These are phyloP conservation scores for Prinia subflava DNA, from an alignment of 2,113 vertebrate genomes.

Conservation along the genomic window DNA sequence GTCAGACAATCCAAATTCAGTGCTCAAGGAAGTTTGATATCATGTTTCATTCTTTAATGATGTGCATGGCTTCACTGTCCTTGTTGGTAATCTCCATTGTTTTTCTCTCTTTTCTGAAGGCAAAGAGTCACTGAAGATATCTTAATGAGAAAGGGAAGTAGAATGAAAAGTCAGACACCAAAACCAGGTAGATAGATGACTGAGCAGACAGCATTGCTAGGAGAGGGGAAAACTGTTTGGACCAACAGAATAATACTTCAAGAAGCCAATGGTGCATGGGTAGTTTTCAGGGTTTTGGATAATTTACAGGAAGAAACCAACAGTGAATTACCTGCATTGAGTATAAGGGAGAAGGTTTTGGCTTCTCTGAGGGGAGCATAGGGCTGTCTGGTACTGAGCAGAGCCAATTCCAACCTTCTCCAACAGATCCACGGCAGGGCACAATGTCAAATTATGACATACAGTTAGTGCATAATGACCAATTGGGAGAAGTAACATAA, in stretches of 20 bases:
- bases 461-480: not conserved
- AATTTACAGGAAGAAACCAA: not conserved
- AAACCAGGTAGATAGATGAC: not conserved
- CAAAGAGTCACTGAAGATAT: not conserved
- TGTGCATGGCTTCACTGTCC: not conserved
- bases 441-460: not conserved
- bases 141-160: not conserved
- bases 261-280: not conserved
- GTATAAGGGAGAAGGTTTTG: not conserved
- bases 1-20: not conserved
- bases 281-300: not conserved
- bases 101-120: not conserved
- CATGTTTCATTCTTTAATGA: not conserved
- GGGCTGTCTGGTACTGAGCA: not conserved
- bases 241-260: not conserved
- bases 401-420: not conserved
- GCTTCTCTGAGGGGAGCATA: not conserved
- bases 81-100: not conserved
- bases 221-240: not conserved
- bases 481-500: not conserved
- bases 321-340: not conserved
- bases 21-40: not conserved
- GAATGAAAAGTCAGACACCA: not conserved
- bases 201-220: not conserved
- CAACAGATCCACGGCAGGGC: not conserved